Conservation (phyloP, 2,113 vertebrate species). For the Tyrannus savana region DNA sequence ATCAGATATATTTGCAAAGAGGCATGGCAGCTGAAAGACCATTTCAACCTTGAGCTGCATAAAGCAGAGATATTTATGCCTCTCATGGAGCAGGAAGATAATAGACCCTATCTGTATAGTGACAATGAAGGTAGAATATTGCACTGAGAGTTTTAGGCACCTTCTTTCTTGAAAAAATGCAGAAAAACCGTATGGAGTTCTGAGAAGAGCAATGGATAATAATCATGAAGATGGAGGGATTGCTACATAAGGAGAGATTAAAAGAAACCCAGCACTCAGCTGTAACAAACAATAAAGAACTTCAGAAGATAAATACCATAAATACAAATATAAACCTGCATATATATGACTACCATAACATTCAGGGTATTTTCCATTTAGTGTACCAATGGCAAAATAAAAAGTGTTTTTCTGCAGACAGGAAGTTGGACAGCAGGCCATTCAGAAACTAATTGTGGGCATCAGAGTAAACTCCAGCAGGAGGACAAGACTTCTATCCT, state of each 20-base stretch:
- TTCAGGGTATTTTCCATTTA: not conserved
- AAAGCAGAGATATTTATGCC: slow-evolving; percentile 34
- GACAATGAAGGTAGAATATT: slow-evolving; percentile 10
- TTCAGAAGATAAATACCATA: not conserved
- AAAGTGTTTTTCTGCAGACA: not conserved
- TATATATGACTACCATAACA: not conserved
- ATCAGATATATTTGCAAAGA: slow-evolving; percentile 33
- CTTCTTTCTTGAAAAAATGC: slow-evolving; percentile 36
- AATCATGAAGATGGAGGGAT: not conserved
- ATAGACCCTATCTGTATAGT: slow-evolving; percentile 20
- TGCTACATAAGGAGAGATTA: not conserved
- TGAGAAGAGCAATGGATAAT: not conserved
- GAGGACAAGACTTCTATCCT: not conserved
- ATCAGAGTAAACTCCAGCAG: not conserved
- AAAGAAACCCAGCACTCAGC: not conserved
- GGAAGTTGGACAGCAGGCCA: not conserved
- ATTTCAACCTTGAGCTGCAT: slow-evolving; percentile 45
- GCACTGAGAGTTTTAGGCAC: not conserved
- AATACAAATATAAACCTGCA: not conserved
- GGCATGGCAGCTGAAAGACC: slow-evolving; percentile 4
- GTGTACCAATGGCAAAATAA: not conserved
- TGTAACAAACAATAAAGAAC: not conserved
- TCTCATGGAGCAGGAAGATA: slow-evolving; percentile 13
- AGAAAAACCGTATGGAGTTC: not conserved
- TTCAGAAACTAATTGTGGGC: not conserved